phyloP scores from a whole-genome alignment of 2,888 invertebrate species.

The Drosophila atripex region DNA sequence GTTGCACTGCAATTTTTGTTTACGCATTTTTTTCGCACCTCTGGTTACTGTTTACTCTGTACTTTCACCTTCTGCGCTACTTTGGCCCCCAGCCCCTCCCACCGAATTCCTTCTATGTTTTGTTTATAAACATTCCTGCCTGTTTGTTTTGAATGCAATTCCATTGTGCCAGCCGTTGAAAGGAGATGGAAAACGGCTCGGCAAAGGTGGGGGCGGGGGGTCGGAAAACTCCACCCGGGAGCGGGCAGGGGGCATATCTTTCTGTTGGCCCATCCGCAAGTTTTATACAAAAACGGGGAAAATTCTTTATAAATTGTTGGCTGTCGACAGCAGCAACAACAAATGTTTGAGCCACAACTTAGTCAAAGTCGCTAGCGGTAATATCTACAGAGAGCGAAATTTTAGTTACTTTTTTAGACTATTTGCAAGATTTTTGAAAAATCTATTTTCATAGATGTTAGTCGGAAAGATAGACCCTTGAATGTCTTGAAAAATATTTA shows the following conservation, averaged over 20 bases:
- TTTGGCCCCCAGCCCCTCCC: constrained; percentile 9
- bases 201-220: neutral
- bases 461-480: too few species aligned
- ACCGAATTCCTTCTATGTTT: constrained; percentile 49
- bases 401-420: neutral
- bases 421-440: neutral
- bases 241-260: neutral
- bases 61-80: constrained; percentile 50
- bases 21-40: constrained; percentile 71
- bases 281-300: constrained; percentile 26
- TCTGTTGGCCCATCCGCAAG: constrained; percentile 3
- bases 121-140: constrained; percentile 70
- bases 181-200: constrained; percentile 24
- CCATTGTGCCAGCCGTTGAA: constrained; percentile 54
- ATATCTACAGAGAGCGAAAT: constrained; percentile 13
- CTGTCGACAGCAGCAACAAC: constrained; percentile 43
- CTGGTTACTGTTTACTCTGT: constrained; percentile 53
- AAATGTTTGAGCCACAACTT: constrained; percentile 50
- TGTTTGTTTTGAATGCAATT: constrained; percentile 77
- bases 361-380: constrained; percentile 56
- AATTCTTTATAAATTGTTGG: constrained; percentile 66
- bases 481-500: too few species aligned
- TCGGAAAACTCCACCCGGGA: neutral
- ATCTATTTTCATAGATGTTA: too few species aligned
- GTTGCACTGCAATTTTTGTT: constrained; percentile 43